A percentile compares a stretch with the other conserved stretches of the same genome.
Conservation (phyloP, 2,113 vertebrate genomes). For the Psilopogon haemacephalus region DNA sequence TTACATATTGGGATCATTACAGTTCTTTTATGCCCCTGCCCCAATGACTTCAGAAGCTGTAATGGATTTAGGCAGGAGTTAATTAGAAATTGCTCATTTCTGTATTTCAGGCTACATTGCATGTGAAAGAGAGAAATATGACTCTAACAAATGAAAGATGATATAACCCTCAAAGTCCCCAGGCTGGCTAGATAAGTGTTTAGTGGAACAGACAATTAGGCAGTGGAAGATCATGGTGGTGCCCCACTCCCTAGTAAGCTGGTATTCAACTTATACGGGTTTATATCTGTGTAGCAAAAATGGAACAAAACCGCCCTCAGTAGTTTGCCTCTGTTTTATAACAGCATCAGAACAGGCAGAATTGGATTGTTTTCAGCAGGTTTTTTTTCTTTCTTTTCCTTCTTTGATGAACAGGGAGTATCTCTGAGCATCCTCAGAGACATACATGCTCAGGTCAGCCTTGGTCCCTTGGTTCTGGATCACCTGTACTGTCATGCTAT, state of each 20-base stretch:
- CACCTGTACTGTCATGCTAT: neutral
- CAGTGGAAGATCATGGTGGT: neutral
- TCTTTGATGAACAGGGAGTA: neutral
- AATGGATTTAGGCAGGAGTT: conserved; percentile 4
- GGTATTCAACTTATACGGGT: neutral
- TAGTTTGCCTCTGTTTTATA: neutral
- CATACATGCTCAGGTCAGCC: too few relatives aligned
- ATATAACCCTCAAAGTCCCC: neutral
- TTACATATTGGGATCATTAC: neutral
- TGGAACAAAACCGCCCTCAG: neutral
- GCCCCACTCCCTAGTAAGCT: neutral
- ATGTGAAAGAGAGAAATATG: neutral
- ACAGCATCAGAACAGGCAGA: neutral
- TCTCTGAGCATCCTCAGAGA: neutral
- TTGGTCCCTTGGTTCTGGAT: neutral
- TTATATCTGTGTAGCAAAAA: neutral
- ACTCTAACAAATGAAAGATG: neutral
- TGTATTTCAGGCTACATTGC: neutral
- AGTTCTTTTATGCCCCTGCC: neutral
- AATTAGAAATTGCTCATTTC: neutral
- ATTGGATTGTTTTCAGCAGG: neutral
- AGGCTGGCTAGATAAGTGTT: neutral
- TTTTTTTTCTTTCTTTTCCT: neutral
- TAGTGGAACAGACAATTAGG: neutral
- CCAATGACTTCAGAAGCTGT: neutral